Percentiles rank a stretch among this genome's conserved stretches.
phyloP scores from a whole-genome alignment of 2,888 invertebrate species.

The Torymus aiolomorphi region DNA sequence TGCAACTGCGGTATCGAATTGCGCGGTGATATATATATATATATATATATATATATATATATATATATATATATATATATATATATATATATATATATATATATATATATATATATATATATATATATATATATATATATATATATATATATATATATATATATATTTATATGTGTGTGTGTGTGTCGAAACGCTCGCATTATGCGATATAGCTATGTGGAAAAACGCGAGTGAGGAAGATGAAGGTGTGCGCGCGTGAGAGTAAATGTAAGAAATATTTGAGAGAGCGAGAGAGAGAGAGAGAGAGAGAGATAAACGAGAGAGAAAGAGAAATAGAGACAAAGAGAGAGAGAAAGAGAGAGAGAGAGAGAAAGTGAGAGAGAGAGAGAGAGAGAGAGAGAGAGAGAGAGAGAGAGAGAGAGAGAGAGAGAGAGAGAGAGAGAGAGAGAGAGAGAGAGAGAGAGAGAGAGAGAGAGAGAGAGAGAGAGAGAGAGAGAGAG shows the following conservation, averaged over 20 bases:
- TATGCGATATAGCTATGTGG: constrained; percentile 27
- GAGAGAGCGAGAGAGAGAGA: not conserved
- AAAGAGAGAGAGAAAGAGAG: not conserved
- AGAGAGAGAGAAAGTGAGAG: not conserved
- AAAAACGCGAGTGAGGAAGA: constrained; percentile 12
- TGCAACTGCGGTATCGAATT: too few species aligned
- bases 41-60: too few species aligned
- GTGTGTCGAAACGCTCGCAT: constrained; percentile 48
- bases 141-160: too few species aligned
- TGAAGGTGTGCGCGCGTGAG: constrained; percentile 16
- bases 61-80: too few species aligned
- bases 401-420: constrained; percentile 5
- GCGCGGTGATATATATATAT: too few species aligned
- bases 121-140: too few species aligned
- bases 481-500: not conserved
- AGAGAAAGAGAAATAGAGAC: not conserved
- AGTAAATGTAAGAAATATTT: constrained; percentile 26
- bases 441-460: constrained; percentile 4
- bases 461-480: not conserved
- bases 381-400: constrained; percentile 12
- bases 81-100: too few species aligned
- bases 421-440: too few species aligned
- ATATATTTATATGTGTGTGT: too few species aligned
- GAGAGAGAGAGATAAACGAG: not conserved
- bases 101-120: too few species aligned